These are phyloP conservation scores for Parauchenoglanis punctatus DNA, from an alignment of 2,797 vertebrate species.

Conservation along the genomic window DNA sequence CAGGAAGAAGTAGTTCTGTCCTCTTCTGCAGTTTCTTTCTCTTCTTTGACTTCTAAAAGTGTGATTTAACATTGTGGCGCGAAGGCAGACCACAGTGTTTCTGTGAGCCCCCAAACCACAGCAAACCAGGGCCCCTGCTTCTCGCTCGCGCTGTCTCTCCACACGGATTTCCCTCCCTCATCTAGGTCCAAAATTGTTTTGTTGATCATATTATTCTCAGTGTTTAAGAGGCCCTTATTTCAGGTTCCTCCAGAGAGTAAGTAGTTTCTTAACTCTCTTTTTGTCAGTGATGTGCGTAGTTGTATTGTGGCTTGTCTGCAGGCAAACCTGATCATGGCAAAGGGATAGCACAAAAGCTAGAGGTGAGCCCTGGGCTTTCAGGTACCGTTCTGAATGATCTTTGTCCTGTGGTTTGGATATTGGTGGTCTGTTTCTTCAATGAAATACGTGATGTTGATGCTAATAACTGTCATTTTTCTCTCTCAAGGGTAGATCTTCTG, in stretches of 20 bases:
- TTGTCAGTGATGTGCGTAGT: slow-evolving; percentile 67
- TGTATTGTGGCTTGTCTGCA: slow-evolving; percentile 75
- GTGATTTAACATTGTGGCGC: slow-evolving; percentile 80
- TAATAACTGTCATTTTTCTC: slow-evolving; percentile 74
- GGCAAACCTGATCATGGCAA: slow-evolving; percentile 68
- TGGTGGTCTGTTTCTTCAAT: slow-evolving; percentile 81
- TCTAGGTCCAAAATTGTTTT: slow-evolving; percentile 69
- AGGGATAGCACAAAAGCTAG: slow-evolving; percentile 68
- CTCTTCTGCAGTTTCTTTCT: slow-evolving; percentile 68
- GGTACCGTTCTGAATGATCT: slow-evolving; percentile 73
- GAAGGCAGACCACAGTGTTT: slow-evolving; percentile 86
- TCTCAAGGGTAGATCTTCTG: slow-evolving; percentile 79
- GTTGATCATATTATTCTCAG: slow-evolving; percentile 69
- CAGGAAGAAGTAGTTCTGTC: slow-evolving; percentile 47
- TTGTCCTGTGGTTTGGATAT: slow-evolving; percentile 84
- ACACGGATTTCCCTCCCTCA: slow-evolving; percentile 41
- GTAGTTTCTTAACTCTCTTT: slow-evolving; percentile 73
- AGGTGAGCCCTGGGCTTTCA: slow-evolving; percentile 76
- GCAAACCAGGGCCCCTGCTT: slow-evolving; percentile 68
- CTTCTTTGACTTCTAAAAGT: slow-evolving; percentile 70
- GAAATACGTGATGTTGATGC: slow-evolving; percentile 66
- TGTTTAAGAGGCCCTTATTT: slow-evolving; percentile 68
- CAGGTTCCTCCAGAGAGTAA: slow-evolving; percentile 81
- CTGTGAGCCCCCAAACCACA: slow-evolving; percentile 85
- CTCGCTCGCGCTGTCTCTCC: slow-evolving; percentile 43